A percentile compares a stretch with the other conserved stretches of the same genome.
These are phyloP conservation scores for Pelusios castaneus DNA, from an alignment of 2,113 vertebrate species.

Conservation along the genomic window DNA sequence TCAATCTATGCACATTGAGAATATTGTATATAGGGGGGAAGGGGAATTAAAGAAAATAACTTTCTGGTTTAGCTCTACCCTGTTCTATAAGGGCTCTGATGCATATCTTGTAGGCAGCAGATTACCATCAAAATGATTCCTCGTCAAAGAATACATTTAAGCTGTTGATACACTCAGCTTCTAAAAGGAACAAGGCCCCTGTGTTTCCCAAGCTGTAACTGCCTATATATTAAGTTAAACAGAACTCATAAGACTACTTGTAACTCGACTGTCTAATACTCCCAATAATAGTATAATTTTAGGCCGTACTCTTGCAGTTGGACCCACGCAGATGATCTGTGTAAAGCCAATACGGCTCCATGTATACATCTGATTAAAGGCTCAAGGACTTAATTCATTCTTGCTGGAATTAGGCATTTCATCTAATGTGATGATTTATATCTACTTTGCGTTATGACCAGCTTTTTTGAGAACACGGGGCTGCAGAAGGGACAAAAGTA, in stretches of 20 bases:
- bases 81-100: neutral
- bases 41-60: neutral
- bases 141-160: neutral
- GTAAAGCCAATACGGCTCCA: neutral
- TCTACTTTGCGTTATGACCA: neutral
- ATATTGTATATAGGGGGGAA: neutral
- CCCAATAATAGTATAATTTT: neutral
- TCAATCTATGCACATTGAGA: neutral
- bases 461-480: neutral
- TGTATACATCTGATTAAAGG: neutral
- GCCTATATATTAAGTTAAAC: neutral
- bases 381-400: neutral
- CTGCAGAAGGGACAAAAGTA: neutral
- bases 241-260: neutral
- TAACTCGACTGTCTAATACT: neutral
- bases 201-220: neutral
- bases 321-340: neutral
- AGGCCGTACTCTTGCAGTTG: neutral
- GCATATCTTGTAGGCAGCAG: neutral
- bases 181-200: neutral
- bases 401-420: neutral
- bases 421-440: neutral
- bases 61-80: neutral
- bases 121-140: neutral
- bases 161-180: neutral